Conservation (phyloP, 2,888 invertebrate species). For the Hetaerina titia region DNA sequence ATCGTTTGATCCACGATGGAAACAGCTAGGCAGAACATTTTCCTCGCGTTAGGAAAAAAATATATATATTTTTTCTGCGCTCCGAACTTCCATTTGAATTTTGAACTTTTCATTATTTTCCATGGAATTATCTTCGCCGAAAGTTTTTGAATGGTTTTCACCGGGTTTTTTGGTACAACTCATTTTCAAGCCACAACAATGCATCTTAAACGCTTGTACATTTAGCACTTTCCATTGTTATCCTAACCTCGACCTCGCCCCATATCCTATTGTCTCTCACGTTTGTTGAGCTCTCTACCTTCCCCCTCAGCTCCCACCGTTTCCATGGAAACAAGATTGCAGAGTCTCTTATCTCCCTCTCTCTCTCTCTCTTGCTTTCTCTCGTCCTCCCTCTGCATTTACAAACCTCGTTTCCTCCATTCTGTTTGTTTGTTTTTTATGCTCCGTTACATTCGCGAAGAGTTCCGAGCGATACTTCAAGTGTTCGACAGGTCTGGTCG, state of each 20-base stretch:
- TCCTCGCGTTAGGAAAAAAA: background rate
- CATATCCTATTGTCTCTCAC: background rate
- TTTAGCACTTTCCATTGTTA: slow-evolving; percentile 35
- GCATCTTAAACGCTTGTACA: slow-evolving; percentile 20
- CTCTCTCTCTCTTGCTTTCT: background rate
- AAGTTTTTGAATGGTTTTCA: background rate
- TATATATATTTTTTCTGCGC: background rate
- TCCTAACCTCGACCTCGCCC: background rate
- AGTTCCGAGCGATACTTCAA: slow-evolving; percentile 2
- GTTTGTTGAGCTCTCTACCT: background rate
- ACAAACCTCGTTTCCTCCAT: slow-evolving; percentile 7
- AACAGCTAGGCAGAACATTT: background rate
- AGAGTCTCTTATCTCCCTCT: background rate
- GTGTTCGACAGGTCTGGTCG: background rate
- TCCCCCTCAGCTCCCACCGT: background rate
- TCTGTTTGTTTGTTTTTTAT: background rate
- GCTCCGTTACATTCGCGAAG: background rate
- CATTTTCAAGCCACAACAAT: background rate
- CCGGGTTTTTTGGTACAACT: background rate
- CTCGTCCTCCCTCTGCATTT: background rate
- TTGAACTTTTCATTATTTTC: background rate
- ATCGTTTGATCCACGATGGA: too few relatives aligned
- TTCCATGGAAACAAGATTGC: background rate
- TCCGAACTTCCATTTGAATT: background rate
- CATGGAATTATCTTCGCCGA: background rate